These are phyloP conservation scores for Lepisosteus oculatus DNA, from an alignment of 2,113 vertebrate species.

Conservation along the genomic window DNA sequence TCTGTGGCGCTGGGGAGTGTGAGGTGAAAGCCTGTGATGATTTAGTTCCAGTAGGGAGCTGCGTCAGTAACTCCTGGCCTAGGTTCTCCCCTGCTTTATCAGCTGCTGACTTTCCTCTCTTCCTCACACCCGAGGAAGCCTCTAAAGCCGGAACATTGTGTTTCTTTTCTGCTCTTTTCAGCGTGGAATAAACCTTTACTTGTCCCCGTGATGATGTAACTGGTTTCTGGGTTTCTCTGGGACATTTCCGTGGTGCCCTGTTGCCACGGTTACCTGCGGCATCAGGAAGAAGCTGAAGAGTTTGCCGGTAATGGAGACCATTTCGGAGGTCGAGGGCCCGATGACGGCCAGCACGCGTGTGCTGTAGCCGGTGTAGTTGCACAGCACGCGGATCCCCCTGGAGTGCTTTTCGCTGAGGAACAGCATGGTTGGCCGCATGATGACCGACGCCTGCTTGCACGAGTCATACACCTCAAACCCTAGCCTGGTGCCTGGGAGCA, in stretches of 20 bases:
- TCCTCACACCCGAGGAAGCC: no score
- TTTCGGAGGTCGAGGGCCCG: constrained; percentile 69
- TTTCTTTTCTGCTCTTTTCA: no score
- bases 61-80: no score
- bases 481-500: constrained; percentile 72
- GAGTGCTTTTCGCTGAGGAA: constrained; percentile 59
- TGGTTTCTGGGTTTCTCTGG: no score
- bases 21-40: background rate
- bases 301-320: constrained; percentile 68
- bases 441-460: constrained; percentile 57
- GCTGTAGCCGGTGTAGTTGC: constrained; percentile 76
- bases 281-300: constrained; percentile 79
- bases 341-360: constrained; percentile 74
- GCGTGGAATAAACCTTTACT: no score
- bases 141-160: no score
- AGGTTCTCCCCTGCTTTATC: no score
- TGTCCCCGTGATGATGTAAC: no score
- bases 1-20: background rate
- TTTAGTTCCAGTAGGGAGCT: no score
- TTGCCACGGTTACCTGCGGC: constrained; percentile 71
- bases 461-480: constrained; percentile 73
- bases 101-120: no score
- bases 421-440: constrained; percentile 68
- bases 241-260: background rate
- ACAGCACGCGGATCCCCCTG: constrained; percentile 34